Evolutionary conservation across 1,140 invertebrate species (phyloP).

Genomic region (Musca domestica): DNA sequence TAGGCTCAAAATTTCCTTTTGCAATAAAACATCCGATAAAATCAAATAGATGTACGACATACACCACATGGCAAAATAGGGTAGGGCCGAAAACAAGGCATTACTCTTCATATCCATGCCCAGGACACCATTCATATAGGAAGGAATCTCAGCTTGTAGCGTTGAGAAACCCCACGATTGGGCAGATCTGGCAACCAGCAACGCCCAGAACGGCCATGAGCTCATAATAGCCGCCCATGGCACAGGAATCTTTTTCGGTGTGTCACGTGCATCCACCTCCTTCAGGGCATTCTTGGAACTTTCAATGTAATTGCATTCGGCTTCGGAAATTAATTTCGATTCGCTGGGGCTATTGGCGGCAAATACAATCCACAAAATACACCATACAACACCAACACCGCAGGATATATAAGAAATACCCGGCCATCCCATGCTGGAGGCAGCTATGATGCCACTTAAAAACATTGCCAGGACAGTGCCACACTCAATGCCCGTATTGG

Average conservation of each 20-base stretch:
- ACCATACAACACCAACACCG: constrained; percentile 61
- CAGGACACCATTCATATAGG: constrained; percentile 82
- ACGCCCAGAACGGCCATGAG: constrained; percentile 78
- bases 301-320: constrained; percentile 67
- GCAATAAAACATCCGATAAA: constrained; percentile 62
- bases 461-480: constrained; percentile 73
- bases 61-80: constrained; percentile 74
- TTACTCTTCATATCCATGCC: constrained; percentile 74
- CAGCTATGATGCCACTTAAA: constrained; percentile 64
- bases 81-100: constrained; percentile 71
- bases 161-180: constrained; percentile 95
- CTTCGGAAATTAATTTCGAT: constrained; percentile 59
- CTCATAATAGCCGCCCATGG: constrained; percentile 78
- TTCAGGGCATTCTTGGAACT: constrained; percentile 35
- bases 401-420: constrained; percentile 78
- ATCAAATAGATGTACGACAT: constrained; percentile 66
- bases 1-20: constrained; percentile 57
- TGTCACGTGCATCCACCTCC: constrained; percentile 19
- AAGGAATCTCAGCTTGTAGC: constrained; percentile 86
- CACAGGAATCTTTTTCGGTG: constrained; percentile 33
- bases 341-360: constrained; percentile 67
- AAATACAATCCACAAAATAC: constrained; percentile 62
- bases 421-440: constrained; percentile 69
- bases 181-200: constrained; percentile 79
- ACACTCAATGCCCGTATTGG: constrained; percentile 66